A percentile compares a stretch with the other conserved stretches of the same genome.
Conservation (phyloP, 2,888 invertebrate species). For the Meteorus colon region DNA sequence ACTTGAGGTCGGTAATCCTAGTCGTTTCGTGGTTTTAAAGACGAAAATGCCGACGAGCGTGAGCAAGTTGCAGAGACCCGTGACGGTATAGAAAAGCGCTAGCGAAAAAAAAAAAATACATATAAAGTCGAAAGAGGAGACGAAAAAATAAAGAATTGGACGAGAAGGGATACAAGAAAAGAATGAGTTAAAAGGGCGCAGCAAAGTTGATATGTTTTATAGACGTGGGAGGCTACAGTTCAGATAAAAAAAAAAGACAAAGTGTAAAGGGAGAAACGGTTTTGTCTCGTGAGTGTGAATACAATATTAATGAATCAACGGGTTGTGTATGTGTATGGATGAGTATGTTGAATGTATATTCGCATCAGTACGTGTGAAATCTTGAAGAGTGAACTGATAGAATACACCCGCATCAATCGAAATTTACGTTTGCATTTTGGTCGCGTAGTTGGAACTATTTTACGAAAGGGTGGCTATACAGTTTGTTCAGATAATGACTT, state of each 20-base stretch:
- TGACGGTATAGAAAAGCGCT: conserved; percentile 15
- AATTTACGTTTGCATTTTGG: conserved; percentile 49
- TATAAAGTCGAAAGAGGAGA: background rate
- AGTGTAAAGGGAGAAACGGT: background rate
- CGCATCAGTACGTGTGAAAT: background rate
- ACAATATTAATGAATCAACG: background rate
- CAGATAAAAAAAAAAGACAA: conserved; percentile 9
- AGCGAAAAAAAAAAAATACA: conserved; percentile 2
- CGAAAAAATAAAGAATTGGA: background rate
- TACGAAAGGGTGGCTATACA: conserved; percentile 22
- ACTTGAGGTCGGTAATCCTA: conserved; percentile 59
- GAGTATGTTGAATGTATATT: background rate
- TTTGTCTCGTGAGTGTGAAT: background rate
- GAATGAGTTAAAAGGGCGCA: background rate
- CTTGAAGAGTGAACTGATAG: background rate
- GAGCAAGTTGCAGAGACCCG: conserved; percentile 32
- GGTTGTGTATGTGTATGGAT: background rate
- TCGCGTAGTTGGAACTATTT: conserved; percentile 42
- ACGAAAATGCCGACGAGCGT: conserved; percentile 34
- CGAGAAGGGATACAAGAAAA: background rate
- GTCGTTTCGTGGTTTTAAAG: conserved; percentile 55
- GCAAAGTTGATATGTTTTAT: conserved; percentile 20
- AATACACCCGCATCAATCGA: conserved; percentile 27
- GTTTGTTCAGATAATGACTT: conserved; percentile 47
- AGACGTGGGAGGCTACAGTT: conserved; percentile 26